Base-by-base conservation (phyloP, 1,140 invertebrate genomes). In the Hestina assimilis region DNA sequence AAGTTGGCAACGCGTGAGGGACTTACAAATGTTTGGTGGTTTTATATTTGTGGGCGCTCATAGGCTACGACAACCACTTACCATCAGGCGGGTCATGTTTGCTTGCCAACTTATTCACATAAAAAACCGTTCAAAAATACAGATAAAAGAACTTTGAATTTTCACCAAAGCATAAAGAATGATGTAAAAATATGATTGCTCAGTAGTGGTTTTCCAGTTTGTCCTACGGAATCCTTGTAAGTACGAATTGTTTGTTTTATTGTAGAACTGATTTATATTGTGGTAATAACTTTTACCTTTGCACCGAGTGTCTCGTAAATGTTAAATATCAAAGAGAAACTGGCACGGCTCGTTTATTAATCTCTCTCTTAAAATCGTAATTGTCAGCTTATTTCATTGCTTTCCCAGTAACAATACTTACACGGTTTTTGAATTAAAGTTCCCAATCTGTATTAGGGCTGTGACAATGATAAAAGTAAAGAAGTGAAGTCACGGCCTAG, bases 351-450 rank as follows among this genome's bases (percentile, higher is more conserved):
- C 48, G 28, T 28, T 50, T 69, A 61, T 51, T 58, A 64, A 64
- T 55, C 54, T 69, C 59, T 69, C 61, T 47, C 65, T 68, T 45
- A 63, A 65, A 65, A 65, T 48, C 43, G 62, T 68, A 61, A 69
- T 65, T 69, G 46, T 56, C 51, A 53, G 58, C 38, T 57, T 54
- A 51, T 67, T 61, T 62, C 52, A 62, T 67, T 63, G 48, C 60
- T 35, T 59, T 62, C 33, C 41, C 24, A 55, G 63, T 46, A 63
- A 70, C 53, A 66, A 64, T 60, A 63, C 64, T 62, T 65, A 72
- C 69, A 72, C 53, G 62, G 17, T 20, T 72, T 67, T 67, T 58
- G 24, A 71, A 65, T 65, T 71, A 71, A 59, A 54, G 59, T 38
- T 45, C 53, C 11, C 45, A 59, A 61, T 61, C 56, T 24, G 41